Evolutionary conservation across 2,888 invertebrate genomes (phyloP).

Genomic region (Frankliniella intonsa): DNA sequence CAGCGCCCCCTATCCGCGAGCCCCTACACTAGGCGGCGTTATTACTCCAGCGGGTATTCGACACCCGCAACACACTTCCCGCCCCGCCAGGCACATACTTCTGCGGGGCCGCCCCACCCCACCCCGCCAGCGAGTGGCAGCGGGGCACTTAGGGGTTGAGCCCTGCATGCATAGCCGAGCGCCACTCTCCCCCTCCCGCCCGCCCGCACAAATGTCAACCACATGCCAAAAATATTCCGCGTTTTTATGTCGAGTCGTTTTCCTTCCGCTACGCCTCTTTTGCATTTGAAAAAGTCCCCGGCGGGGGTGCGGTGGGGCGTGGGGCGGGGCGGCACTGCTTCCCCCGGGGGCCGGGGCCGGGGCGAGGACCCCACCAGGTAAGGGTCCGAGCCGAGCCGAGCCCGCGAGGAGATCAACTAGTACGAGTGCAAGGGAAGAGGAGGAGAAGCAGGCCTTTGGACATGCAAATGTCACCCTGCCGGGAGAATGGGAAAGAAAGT

Average conservation of each 20-base stretch:
- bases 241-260: slow-evolving; percentile 18
- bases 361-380: too few relatives aligned
- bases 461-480: not conserved
- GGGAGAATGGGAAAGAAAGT: not conserved
- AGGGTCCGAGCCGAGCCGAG: too few relatives aligned
- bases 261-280: slow-evolving; percentile 24
- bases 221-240: slow-evolving; percentile 12
- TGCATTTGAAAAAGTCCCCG: slow-evolving; percentile 16
- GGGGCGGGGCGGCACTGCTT: not conserved
- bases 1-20: too few relatives aligned
- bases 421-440: not conserved
- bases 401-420: not conserved
- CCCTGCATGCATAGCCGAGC: too few relatives aligned
- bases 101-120: too few relatives aligned
- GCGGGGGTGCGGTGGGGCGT: not conserved
- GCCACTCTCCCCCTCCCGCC: not conserved
- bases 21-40: too few relatives aligned
- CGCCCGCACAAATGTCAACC: not conserved
- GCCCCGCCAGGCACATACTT: too few relatives aligned
- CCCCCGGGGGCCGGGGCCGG: not conserved
- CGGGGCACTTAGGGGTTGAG: too few relatives aligned
- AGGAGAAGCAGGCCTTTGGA: not conserved
- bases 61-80: too few relatives aligned
- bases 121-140: too few relatives aligned
- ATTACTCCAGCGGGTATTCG: too few relatives aligned